These are phyloP conservation scores for Pogonophryne albipinna DNA, from an alignment of 2,797 vertebrate species.

Conservation along the genomic window DNA sequence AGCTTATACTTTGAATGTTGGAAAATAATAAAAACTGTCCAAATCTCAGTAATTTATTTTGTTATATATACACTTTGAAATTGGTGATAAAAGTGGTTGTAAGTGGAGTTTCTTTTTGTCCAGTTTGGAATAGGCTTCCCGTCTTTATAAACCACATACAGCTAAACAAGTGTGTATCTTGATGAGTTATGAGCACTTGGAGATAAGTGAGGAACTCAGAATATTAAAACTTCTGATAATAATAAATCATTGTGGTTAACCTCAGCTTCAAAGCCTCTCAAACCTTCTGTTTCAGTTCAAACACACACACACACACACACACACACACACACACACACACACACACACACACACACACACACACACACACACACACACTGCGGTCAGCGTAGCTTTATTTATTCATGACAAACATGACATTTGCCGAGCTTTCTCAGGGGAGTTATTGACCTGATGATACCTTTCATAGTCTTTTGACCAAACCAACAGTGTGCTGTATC, in stretches of 20 bases:
- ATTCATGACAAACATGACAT: constrained; percentile 64
- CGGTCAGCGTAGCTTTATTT: constrained; percentile 41
- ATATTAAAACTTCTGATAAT: not conserved
- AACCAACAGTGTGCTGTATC: constrained; percentile 24
- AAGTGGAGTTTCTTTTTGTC: too few species aligned
- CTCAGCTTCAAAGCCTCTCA: constrained; percentile 1
- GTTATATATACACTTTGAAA: too few species aligned
- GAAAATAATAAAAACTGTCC: too few species aligned
- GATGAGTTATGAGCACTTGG: too few species aligned
- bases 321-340: not conserved
- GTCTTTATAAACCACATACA: too few species aligned
- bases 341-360: constrained; percentile 6
- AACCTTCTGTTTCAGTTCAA: not conserved
- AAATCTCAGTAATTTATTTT: too few species aligned
- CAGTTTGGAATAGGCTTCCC: too few species aligned
- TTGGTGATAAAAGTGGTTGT: too few species aligned
- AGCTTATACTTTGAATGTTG: too few species aligned
- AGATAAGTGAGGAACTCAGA: too few species aligned
- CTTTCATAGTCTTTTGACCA: constrained; percentile 32
- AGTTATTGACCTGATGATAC: constrained; percentile 45
- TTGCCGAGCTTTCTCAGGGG: constrained; percentile 43
- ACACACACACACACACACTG: constrained; percentile 1
- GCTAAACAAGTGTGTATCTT: too few species aligned
- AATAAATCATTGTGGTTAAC: not conserved
- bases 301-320: not conserved